Percentiles rank a stretch among this genome's conserved stretches.
phyloP scores from a whole-genome alignment of 2,888 invertebrate species.

The Sthenelais limicola region DNA sequence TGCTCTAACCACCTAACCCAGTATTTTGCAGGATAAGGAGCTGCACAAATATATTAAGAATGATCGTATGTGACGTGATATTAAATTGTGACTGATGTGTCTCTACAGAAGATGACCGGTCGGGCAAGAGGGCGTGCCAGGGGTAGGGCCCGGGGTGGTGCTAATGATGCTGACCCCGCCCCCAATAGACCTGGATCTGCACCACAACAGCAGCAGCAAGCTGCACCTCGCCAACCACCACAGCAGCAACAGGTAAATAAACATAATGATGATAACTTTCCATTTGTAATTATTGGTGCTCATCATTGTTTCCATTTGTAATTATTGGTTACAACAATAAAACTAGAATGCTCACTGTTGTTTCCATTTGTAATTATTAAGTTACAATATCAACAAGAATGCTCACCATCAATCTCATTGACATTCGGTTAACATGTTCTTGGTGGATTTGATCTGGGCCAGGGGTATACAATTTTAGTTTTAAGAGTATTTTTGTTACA shows the following conservation, averaged over 20 bases:
- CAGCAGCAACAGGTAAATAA: neutral
- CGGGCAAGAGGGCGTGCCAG: constrained; percentile 59
- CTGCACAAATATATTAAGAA: no score
- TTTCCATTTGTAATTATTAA: no score
- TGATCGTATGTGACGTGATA: neutral
- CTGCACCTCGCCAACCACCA: neutral
- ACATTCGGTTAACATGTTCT: neutral
- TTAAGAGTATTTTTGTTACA: neutral
- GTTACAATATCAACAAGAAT: no score
- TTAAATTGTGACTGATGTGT: neutral
- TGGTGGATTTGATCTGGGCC: neutral
- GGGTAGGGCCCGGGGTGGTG: constrained; percentile 57
- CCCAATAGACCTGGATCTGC: constrained; percentile 21
- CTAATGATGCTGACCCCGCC: constrained; percentile 24
- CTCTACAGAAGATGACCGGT: constrained; percentile 49
- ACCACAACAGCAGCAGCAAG: neutral
- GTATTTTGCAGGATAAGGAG: no score
- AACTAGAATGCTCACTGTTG: no score
- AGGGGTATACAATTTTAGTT: neutral
- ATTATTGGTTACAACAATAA: no score
- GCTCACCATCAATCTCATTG: neutral
- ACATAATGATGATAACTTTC: no score
- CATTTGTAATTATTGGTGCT: no score
- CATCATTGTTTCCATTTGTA: no score
- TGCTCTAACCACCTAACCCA: no score